Evolutionary conservation across 1,140 invertebrate species (phyloP).

Genomic region (Caenorhabditis latens): DNA sequence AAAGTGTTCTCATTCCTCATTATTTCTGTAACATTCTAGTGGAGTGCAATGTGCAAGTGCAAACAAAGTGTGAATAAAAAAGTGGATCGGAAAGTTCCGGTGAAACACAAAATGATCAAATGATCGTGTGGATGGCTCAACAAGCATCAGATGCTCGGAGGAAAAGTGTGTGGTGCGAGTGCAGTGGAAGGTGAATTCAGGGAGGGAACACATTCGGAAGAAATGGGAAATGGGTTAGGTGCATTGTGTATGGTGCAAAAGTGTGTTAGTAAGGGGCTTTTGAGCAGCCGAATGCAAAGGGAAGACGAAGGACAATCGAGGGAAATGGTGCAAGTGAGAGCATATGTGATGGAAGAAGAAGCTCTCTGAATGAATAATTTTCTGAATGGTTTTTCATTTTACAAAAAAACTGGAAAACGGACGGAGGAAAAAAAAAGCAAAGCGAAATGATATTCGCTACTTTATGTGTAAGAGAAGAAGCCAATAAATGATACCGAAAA

Average conservation of each 20-base stretch:
- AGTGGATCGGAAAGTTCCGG: neutral
- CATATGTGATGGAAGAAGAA: neutral
- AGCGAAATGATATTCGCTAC: too few relatives aligned
- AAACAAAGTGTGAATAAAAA: conserved; percentile 27
- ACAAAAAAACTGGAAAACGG: neutral
- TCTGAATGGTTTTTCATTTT: neutral
- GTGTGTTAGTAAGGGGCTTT: conserved; percentile 25
- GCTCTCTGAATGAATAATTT: conserved; percentile 11
- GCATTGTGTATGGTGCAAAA: conserved; percentile 9
- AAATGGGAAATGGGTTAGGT: neutral
- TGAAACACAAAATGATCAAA: neutral
- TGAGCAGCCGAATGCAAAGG: neutral
- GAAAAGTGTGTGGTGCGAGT: conserved; percentile 25
- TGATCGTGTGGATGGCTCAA: neutral
- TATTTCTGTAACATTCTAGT: neutral
- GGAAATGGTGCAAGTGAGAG: conserved; percentile 39
- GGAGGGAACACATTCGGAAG: conserved; percentile 9
- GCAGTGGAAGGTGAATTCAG: neutral
- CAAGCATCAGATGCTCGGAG: conserved; percentile 17
- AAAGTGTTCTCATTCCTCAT: too few relatives aligned
- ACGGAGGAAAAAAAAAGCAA: neutral
- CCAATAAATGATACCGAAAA: neutral
- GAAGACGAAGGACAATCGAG: conserved; percentile 22
- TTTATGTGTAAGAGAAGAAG: neutral
- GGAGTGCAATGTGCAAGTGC: conserved; percentile 14